Conservation (phyloP, 2,888 invertebrate species). For the Drosophila atripex region DNA sequence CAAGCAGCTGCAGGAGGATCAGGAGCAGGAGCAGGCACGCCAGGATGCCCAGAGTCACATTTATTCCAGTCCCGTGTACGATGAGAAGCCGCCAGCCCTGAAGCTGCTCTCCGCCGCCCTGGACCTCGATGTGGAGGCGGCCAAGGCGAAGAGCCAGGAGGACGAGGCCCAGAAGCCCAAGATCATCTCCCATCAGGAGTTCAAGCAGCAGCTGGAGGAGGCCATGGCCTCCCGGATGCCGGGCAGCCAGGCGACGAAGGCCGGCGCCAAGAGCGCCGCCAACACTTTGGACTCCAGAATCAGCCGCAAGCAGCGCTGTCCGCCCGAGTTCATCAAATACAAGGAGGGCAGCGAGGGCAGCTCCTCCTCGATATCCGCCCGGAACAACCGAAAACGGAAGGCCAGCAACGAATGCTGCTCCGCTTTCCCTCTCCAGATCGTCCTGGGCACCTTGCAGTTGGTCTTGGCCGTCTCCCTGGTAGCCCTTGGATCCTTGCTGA, state of each 20-base stretch:
- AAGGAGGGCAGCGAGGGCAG: constrained; percentile 64
- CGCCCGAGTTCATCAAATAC: constrained; percentile 81
- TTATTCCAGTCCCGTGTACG: constrained; percentile 83
- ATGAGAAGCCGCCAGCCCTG: constrained; percentile 73
- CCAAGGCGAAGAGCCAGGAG: constrained; percentile 38
- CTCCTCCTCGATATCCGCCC: constrained; percentile 59
- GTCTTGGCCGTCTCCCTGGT: constrained; percentile 81
- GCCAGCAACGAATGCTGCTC: constrained; percentile 75
- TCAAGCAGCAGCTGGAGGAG: constrained; percentile 79
- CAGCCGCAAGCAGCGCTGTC: constrained; percentile 82
- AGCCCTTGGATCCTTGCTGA: constrained; percentile 82
- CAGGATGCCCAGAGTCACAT: constrained; percentile 82
- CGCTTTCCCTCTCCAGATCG: constrained; percentile 81
- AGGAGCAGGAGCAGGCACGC: constrained; percentile 52
- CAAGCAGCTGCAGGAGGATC: constrained; percentile 55
- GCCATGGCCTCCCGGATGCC: constrained; percentile 59
- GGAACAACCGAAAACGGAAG: constrained; percentile 50
- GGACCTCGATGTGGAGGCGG: constrained; percentile 22
- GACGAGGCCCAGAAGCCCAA: constrained; percentile 66
- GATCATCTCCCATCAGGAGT: constrained; percentile 80
- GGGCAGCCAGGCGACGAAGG: constrained; percentile 17
- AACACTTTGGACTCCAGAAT: constrained; percentile 81
- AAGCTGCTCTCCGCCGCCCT: constrained; percentile 62
- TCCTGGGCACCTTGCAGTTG: constrained; percentile 82
- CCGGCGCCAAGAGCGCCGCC: constrained; percentile 42